Base-by-base conservation (phyloP, 2,888 invertebrate genomes). In the Mythimna pallens region DNA sequence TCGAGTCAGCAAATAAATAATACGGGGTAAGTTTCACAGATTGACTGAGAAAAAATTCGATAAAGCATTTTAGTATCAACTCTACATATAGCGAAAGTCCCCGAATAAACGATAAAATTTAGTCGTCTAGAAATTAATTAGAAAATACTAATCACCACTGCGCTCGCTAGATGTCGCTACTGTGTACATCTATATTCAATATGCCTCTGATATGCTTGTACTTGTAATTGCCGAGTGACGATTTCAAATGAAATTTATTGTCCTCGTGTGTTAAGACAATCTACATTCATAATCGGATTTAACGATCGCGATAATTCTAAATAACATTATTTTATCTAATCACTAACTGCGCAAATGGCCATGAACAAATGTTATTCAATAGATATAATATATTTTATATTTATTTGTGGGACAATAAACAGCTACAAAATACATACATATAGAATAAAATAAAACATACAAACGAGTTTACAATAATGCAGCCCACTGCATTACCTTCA, bases 101-200 rank as follows among this genome's bases (percentile, higher is more conserved):
- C 17, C 17, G 5, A 47, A 47, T 47, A 47, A 47, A 47, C 43
- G 6, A 17, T 47, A 17, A 14, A 4, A 43, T 10, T 30, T 30
- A 30, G 30, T 30, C 30, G 30, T 30, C 43, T 43, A 43, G 14
- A 14, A 14, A 3, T 4, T 3, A 14, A 0, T 47, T 9, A 52
- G 14, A 20, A 52, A 52, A 50, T 20, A 50, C 20, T 30, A 55
- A 58, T 20, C 3, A 58, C 4, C 58, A 20, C 6, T 20, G 8
- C 20, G 34, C 34, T 34, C 20, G 5, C 58, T 58, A 58, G 58
- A 58, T 58, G 58, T 58, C 58, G 58, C 30, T 30, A 58, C 58
- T 34, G 34, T 57, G 17, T 7, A 57, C 55, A 30, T 30, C 14
- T 57, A 3, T 57, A 14, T 25, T 8, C 2, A 17, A 55, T 30